phyloP scores from a whole-genome alignment of 2,113 vertebrate genomes.

The Datnioides undecimradiatus region DNA sequence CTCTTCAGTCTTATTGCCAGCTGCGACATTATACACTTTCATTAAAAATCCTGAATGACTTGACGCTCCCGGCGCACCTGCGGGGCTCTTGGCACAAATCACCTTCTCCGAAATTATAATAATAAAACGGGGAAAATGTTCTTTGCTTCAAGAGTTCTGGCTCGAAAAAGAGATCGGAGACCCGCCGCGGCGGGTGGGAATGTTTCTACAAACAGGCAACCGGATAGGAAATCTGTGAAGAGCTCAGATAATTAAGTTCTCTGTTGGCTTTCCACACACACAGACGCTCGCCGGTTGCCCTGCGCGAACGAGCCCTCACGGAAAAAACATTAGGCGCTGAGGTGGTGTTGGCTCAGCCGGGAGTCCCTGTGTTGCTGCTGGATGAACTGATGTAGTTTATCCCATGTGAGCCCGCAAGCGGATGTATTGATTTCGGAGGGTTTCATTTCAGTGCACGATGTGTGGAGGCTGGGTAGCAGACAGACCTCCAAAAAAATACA shows the following conservation, averaged over 20 bases:
- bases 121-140: neutral
- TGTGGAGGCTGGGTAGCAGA: slow-evolving; percentile 4
- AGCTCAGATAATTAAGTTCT: slow-evolving; percentile 50
- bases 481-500: slow-evolving; percentile 2
- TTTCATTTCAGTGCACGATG: slow-evolving; percentile 37
- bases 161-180: slow-evolving; percentile 2
- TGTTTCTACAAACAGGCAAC: slow-evolving; percentile 16
- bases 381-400: slow-evolving; percentile 29
- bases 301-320: slow-evolving; percentile 11
- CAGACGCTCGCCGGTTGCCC: slow-evolving; percentile 16
- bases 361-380: slow-evolving; percentile 22
- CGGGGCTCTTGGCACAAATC: slow-evolving; percentile 38
- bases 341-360: slow-evolving; percentile 36
- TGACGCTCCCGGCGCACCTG: slow-evolving; percentile 37
- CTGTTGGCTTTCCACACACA: slow-evolving; percentile 26
- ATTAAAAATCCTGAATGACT: slow-evolving; percentile 54
- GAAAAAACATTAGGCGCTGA: slow-evolving; percentile 18
- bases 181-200: neutral
- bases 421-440: slow-evolving; percentile 59
- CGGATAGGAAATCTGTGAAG: neutral
- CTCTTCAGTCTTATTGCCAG: slow-evolving; percentile 31
- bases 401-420: slow-evolving; percentile 29
- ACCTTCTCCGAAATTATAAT: neutral
- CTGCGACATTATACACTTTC: slow-evolving; percentile 34
- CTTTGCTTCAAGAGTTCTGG: neutral